These are phyloP conservation scores for Pachypanchax playfairii DNA, from an alignment of 2,113 vertebrate species.

Conservation along the genomic window DNA sequence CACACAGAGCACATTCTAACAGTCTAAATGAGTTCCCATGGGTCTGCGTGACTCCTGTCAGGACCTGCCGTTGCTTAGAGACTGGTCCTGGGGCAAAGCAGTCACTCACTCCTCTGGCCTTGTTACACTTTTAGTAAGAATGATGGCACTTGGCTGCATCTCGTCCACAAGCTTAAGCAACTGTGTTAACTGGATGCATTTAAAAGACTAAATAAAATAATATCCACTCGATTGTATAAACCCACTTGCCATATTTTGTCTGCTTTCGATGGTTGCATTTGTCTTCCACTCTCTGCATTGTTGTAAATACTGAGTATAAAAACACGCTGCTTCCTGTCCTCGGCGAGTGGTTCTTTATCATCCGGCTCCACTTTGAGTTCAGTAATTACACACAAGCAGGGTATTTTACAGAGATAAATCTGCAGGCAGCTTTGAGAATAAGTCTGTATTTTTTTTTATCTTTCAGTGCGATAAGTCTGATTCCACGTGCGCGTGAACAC, in stretches of 20 bases:
- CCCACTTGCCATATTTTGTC: constrained; percentile 26
- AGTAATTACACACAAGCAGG: constrained; percentile 69
- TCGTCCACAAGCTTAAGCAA: constrained; percentile 38
- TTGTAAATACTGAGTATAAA: constrained; percentile 11
- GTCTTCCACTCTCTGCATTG: constrained; percentile 10
- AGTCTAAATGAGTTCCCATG: constrained; percentile 77
- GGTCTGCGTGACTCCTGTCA: constrained; percentile 70
- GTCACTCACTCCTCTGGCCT: constrained; percentile 61
- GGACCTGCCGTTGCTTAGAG: constrained; percentile 75
- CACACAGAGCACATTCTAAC: constrained; percentile 52
- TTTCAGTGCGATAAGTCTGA: constrained; percentile 64
- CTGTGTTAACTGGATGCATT: constrained; percentile 13
- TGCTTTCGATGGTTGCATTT: constrained; percentile 34
- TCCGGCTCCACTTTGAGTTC: not conserved
- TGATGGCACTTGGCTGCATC: constrained; percentile 57
- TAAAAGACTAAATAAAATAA: constrained; percentile 34
- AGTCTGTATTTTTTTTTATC: constrained; percentile 31
- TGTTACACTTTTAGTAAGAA: constrained; percentile 67
- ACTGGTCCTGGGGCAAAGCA: constrained; percentile 70
- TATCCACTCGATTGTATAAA: constrained; percentile 36
- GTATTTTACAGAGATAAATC: constrained; percentile 68
- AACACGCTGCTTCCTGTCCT: constrained; percentile 37
- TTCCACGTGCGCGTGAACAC: constrained; percentile 6
- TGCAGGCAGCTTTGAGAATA: constrained; percentile 56
- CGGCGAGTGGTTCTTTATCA: constrained; percentile 42